Evolutionary conservation across 1,140 invertebrate genomes (phyloP).

Genomic region (Drosophila kanapiae): DNA sequence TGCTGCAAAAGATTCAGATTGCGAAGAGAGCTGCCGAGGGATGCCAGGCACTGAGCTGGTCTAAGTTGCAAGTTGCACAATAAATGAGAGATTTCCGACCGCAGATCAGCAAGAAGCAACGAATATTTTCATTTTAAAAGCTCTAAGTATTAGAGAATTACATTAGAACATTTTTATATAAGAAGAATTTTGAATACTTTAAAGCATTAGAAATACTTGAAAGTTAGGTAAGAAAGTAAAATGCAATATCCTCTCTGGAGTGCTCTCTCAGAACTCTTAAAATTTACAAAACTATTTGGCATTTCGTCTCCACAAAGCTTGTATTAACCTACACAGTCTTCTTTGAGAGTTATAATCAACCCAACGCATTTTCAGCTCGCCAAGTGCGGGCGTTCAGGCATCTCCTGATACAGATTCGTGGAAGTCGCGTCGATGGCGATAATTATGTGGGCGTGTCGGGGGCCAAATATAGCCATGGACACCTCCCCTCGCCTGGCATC

Average conservation of each 20-base stretch:
- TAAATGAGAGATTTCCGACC: neutral
- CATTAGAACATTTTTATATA: too few relatives aligned
- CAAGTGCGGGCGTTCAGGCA: constrained; percentile 5
- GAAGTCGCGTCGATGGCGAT: constrained; percentile 61
- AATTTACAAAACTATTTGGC: neutral
- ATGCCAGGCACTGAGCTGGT: constrained; percentile 23
- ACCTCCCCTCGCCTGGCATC: constrained; percentile 38
- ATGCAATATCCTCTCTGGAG: accelerated
- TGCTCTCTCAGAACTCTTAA: neutral
- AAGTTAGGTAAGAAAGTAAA: too few relatives aligned
- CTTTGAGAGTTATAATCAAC: constrained; percentile 8
- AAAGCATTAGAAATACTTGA: neutral
- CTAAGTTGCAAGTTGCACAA: constrained; percentile 4
- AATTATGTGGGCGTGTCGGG: constrained; percentile 76
- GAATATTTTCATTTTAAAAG: neutral
- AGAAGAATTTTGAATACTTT: too few relatives aligned
- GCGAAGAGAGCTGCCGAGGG: constrained; percentile 22
- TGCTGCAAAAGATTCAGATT: constrained; percentile 11
- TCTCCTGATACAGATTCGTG: neutral
- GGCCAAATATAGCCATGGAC: constrained; percentile 36
- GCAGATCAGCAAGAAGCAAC: constrained; percentile 2
- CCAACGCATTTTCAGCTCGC: neutral
- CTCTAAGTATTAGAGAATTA: neutral
- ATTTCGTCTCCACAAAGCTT: neutral
- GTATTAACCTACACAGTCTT: neutral